Evolutionary conservation across 2,797 vertebrate species (phyloP), one percentile per base, ranked within the genome.

Genomic region (Pipistrellus nathusii): DNA sequence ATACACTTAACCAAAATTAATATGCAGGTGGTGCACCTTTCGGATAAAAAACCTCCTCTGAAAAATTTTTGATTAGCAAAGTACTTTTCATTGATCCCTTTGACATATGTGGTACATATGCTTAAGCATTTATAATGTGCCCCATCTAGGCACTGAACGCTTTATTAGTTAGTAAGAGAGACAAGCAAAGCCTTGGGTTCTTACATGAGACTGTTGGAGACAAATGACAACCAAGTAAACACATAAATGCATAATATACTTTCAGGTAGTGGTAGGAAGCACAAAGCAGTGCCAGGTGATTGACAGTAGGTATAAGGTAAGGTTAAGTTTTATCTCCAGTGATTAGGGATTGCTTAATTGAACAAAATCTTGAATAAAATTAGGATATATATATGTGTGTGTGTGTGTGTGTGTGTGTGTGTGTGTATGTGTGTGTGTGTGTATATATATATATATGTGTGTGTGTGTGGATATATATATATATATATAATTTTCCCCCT

Each of bases 1-100:
- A 72, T 18, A 30, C 32, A 69, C 5, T 44, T 80, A 90, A 77
- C 13, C 11, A 81, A 92, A 90, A 86, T 90, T 48, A 82, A 72
- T 87, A 93, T 91, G 8, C 6, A 55, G 0, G 5, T 44, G 13
- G 69, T 53, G 2, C 32, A 72, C 80, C 8, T 86, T 80, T 44
- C 20, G 77, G 30, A 85, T 7, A 3, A 7, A 88, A 95, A 88
- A 9, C 2, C 0, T 78, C 9, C 69, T 71, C 5, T 57, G 48
- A 75, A 73, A 62, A 30, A 10, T 6, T 71, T 82, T 90, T 66
- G 76, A 68, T 57, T 38, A 77, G 17, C 18, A 71, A 57, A 35
- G 0, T 73, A 48, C 53, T 76, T 66, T 62, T 85, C 38, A 38
- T 66, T 64, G 55, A 55, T 35, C 78, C 20, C 57, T 83, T n/a